A percentile compares a stretch with the other conserved stretches of the same genome.
Conservation (phyloP, 2,888 invertebrate species). For the Scaeva pyrastri region DNA sequence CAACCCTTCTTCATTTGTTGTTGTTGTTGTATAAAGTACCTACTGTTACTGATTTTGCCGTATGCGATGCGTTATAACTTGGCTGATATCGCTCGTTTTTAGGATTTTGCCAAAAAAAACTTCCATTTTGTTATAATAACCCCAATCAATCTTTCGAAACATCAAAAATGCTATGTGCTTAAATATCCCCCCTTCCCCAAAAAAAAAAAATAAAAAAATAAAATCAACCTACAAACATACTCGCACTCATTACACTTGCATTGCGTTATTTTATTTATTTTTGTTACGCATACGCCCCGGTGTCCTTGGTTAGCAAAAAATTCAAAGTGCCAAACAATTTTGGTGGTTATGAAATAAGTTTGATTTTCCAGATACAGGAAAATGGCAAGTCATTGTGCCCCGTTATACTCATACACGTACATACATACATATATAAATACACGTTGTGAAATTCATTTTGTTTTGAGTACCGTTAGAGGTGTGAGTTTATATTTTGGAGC, state of each 20-base stretch:
- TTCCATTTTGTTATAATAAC: constrained; percentile 5
- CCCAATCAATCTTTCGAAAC: constrained; percentile 43
- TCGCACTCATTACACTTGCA: not conserved
- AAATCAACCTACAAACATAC: not conserved
- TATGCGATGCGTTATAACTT: not conserved
- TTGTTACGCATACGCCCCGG: constrained; percentile 67
- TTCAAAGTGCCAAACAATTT: constrained; percentile 44
- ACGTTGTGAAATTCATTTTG: constrained; percentile 30
- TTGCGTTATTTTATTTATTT: constrained; percentile 53
- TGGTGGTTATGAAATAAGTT: constrained; percentile 67
- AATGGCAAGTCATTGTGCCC: constrained; percentile 42
- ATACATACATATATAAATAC: not conserved
- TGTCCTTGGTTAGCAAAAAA: constrained; percentile 18
- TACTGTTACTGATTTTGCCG: constrained; percentile 15
- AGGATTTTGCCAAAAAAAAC: not conserved
- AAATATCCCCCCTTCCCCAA: not conserved
- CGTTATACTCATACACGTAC: not conserved
- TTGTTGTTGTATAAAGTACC: not conserved
- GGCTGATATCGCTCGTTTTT: not conserved
- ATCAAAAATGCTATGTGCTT: not conserved
- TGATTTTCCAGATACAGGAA: constrained; percentile 63
- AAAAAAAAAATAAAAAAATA: constrained; percentile 24
- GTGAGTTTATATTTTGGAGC: constrained; percentile 47
- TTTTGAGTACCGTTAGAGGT: constrained; percentile 6
- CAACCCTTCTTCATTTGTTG: not conserved